Evolutionary conservation across 2,113 vertebrate species (phyloP).

Genomic region (Pelmatolapia mariae): DNA sequence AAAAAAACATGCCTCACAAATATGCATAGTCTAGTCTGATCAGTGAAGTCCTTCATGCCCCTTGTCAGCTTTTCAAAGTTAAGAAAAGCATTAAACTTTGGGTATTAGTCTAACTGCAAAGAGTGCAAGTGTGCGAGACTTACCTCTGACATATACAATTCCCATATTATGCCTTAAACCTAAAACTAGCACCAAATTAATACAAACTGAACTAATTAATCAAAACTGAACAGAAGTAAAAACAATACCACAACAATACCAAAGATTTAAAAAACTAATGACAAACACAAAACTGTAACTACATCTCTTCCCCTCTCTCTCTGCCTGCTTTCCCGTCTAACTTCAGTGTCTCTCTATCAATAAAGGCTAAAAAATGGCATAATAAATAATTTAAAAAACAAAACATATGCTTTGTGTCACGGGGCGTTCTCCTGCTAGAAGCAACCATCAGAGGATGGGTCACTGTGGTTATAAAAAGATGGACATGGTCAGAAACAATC

Average conservation of each 20-base stretch:
- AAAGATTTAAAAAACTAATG: not conserved
- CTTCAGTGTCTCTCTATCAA: not conserved
- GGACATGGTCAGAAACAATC: not conserved
- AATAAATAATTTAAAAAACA: fast-evolving
- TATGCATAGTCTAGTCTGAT: not conserved
- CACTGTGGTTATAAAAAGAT: not conserved
- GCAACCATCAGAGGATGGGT: not conserved
- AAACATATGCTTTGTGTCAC: not conserved
- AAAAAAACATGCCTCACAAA: not conserved
- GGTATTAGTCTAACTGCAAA: not conserved
- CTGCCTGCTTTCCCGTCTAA: not conserved
- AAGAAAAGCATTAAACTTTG: not conserved
- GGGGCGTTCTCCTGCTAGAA: not conserved
- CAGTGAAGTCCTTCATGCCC: not conserved
- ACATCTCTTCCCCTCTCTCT: not conserved
- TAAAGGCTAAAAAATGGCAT: not conserved
- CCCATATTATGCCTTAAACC: not conserved
- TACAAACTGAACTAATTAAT: not conserved
- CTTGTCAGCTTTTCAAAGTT: not conserved
- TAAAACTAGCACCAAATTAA: not conserved
- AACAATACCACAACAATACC: not conserved
- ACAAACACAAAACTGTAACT: not conserved
- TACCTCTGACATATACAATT: not conserved
- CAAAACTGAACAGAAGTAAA: not conserved
- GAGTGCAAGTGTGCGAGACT: not conserved